A percentile compares a stretch with the other conserved stretches of the same genome.
phyloP scores from a whole-genome alignment of 2,113 vertebrate genomes.

The Hippolais icterina region DNA sequence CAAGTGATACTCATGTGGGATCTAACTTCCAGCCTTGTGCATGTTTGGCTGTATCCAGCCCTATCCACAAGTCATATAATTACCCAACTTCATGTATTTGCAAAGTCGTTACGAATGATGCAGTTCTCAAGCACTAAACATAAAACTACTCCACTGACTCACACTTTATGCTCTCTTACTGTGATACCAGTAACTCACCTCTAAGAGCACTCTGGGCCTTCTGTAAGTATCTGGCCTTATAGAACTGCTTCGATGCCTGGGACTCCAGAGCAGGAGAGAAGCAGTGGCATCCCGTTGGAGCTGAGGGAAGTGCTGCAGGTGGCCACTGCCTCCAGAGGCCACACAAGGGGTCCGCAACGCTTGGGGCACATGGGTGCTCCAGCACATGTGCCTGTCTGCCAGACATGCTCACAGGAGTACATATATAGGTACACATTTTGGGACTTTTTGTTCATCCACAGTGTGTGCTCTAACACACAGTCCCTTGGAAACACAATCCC shows the following conservation, averaged over 20 bases:
- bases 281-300: neutral
- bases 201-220: neutral
- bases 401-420: neutral
- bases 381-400: neutral
- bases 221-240: neutral
- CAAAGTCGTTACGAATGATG: neutral
- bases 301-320: neutral
- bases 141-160: neutral
- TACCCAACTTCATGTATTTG: neutral
- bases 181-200: neutral
- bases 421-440: accelerated
- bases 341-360: accelerated
- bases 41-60: neutral
- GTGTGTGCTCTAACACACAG: neutral
- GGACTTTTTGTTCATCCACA: neutral
- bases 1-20: neutral
- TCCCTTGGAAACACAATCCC: neutral
- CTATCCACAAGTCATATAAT: neutral
- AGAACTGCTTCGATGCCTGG: neutral
- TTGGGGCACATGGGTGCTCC: neutral
- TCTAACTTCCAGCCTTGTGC: neutral
- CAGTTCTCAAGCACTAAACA: neutral
- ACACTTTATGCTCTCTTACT: neutral
- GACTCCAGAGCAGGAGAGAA: neutral
- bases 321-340: neutral